Evolutionary conservation across 2,113 vertebrate species (phyloP), one percentile per base, ranked within the genome.

Genomic region (Gavia stellata): DNA sequence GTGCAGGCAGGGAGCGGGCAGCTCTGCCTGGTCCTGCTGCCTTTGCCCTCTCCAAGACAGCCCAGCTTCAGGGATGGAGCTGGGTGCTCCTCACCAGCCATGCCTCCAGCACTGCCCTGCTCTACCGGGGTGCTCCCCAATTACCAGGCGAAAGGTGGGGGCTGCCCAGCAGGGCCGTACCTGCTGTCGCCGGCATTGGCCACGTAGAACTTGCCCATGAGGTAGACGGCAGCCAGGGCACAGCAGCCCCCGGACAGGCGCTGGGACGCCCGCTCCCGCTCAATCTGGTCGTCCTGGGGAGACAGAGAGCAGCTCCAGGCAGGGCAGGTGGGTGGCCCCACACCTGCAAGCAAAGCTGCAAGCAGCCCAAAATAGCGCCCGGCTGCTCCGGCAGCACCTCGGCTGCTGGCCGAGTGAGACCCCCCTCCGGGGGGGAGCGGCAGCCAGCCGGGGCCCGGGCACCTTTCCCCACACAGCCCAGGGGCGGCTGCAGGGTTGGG

Each of bases 111-210:
- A 65, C 33, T 1, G 0, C 45, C n/a, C 36, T 17, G 19, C 36
- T 45, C 44, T 10, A 2, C 40, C 0, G 1, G 28, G 17, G 14
- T 6, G n/a, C 66, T 67, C 40, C 78, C 55, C 4, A 0, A 3
- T 2, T 10, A 7, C 21, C 0, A 3, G 21, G 55, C 1, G 3
- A 14, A n/a, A 49, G 31, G 26, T 1, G 4, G 50, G 67, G 42
- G 55, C 63, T 52, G 24, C 86, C 31, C 38, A 8, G 34, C 1
- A 2, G 71, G 24, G 68, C 87, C 75, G 58, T 98, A 99, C 99
- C 99, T 99, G 98, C 99, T 99, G 94, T 99, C 99, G 6, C 99
- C 99, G 11, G 99, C 99, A 29, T 99, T 99, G 94, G 99, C 99
- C 88, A 99, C 98, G 9, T 99, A 99, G 95, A 99, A 98, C 96